Base-by-base conservation (phyloP, 2,113 vertebrate species). In the Genyomyrus donnyi region DNA sequence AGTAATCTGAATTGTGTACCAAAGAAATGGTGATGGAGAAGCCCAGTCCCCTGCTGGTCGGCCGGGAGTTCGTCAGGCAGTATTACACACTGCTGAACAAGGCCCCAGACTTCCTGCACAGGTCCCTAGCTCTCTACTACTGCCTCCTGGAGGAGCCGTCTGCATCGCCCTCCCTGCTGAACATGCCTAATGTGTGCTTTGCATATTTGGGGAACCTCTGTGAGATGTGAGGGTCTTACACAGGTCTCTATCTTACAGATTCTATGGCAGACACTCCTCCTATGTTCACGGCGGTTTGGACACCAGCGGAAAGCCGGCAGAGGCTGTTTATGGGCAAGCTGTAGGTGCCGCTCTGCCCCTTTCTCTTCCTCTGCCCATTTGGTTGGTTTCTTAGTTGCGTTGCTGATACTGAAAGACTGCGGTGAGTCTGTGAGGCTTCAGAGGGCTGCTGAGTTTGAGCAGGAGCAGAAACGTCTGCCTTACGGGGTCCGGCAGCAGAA, bases 51-150 rank as follows among this genome's bases (percentile, higher is more conserved):
- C 97, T 99, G 97, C 98, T 99, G 90, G 98, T 99, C 95, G 98
- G 98, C 97, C 98, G 98, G 96, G 98, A 99, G 96, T 99, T 99
- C 48, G 98, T 99, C 95, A 97, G 98, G 95, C 98, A 99, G 95
- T 99, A 99, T 96, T 99, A 99, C 94, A 99, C 98, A 91, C 97
- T 99, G 92, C 96, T 99, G 92, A 99, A 99, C 96, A 99, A 99
- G 95, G 98, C 98, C 88, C 98, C 98, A 85, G 98, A 99, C 94
- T 99, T 98, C 94, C 95, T 99, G 93, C 98, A 99, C 97, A 99
- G 98, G 98, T 99, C 96, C 9, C 27, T n/a, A 27, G 9, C 62
- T 70, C 24, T 66, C 7, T n/a, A 66, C 58, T 66, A n/a, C 9
- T n/a, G n/a, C 9, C 58, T 9, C 24, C 0, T 0, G 24, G 58